Evolutionary conservation across 2,888 invertebrate species (phyloP).

Genomic region (Phymatocera aterrima): DNA sequence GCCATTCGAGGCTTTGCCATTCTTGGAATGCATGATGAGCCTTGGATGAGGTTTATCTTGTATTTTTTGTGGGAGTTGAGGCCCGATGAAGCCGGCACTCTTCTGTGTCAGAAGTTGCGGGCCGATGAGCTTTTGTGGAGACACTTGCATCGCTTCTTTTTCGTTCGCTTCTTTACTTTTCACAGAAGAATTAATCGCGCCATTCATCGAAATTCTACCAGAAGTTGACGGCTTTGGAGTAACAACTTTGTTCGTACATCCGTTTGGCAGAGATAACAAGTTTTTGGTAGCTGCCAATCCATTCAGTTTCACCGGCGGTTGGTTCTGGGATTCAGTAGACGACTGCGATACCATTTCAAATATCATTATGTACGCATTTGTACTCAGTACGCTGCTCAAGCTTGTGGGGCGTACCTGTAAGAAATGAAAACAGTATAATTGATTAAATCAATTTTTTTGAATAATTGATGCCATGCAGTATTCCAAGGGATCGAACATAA

Average conservation of each 20-base stretch:
- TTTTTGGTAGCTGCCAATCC: constrained; percentile 64
- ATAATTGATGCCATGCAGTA: background rate
- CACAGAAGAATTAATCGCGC: constrained; percentile 50
- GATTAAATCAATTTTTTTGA: constrained; percentile 1
- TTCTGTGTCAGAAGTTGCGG: constrained; percentile 57
- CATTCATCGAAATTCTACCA: constrained; percentile 52
- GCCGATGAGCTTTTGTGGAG: constrained; percentile 55
- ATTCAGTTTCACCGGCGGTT: constrained; percentile 61
- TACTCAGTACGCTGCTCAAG: constrained; percentile 86
- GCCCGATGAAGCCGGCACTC: constrained; percentile 63
- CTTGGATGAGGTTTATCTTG: constrained; percentile 64
- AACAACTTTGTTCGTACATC: constrained; percentile 54
- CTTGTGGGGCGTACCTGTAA: constrained; percentile 82
- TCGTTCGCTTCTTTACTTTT: constrained; percentile 47
- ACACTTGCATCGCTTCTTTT: constrained; percentile 48
- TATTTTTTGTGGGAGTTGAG: constrained; percentile 65
- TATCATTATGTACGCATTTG: constrained; percentile 95
- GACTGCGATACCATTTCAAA: constrained; percentile 83
- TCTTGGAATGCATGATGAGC: constrained; percentile 65
- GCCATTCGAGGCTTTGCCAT: constrained; percentile 64
- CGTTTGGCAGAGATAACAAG: constrained; percentile 63
- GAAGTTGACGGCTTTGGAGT: constrained; percentile 61
- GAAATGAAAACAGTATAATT: constrained; percentile 44
- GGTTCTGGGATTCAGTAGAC: constrained; percentile 56
- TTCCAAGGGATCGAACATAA: background rate